Conservation (phyloP, 37 sponge, comb jelly and placozoan genomes). For the Crambe crambe region DNA sequence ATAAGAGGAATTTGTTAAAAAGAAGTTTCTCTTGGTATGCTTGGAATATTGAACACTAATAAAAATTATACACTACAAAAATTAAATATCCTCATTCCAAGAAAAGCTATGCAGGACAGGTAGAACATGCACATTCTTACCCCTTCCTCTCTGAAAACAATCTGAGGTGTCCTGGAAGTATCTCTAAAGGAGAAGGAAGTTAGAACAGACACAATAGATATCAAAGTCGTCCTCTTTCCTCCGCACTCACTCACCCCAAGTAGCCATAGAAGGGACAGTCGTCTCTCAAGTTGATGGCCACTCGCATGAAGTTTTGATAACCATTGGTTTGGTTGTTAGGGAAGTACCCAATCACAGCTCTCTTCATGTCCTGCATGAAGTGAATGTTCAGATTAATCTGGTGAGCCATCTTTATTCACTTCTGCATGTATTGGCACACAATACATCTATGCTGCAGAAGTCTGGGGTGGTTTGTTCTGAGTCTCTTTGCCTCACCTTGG, state of each 20-base stretch:
- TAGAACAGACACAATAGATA: background rate
- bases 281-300: constrained; percentile 45
- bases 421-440: background rate
- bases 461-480: no score
- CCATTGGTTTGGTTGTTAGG: constrained; percentile 12
- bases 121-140: no score
- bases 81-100: no score
- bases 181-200: background rate
- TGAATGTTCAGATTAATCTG: background rate
- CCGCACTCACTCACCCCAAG: background rate
- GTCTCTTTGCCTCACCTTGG: background rate
- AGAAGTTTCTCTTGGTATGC: no score
- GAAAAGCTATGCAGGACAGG: no score
- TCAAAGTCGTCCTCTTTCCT: background rate
- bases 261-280: constrained; percentile 65
- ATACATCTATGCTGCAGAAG: background rate
- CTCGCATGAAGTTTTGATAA: constrained; percentile 40
- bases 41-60: no score
- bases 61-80: no score
- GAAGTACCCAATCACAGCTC: constrained; percentile 68
- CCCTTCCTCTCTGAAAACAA: constrained; percentile 34
- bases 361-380: constrained; percentile 50
- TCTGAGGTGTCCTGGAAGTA: background rate
- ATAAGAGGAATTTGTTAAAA: no score
- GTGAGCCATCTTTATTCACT: background rate